Conservation (phyloP, 2,797 vertebrate genomes). For the Dendrocincla fuliginosa region DNA sequence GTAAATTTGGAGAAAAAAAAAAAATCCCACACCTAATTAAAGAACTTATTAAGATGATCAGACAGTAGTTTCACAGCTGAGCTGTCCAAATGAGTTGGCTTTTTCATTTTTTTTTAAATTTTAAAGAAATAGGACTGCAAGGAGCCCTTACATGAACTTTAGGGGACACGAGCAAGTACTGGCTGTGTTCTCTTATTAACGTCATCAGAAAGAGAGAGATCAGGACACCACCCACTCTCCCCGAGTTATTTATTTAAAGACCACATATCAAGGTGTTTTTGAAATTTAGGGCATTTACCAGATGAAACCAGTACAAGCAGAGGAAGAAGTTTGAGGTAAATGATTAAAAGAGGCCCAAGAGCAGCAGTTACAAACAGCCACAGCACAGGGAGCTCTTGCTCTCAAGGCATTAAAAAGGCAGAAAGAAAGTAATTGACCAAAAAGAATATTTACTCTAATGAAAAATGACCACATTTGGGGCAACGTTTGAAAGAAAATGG, state of each 20-base stretch:
- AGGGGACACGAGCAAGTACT: background rate
- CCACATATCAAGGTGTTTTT: background rate
- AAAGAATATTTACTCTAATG: background rate
- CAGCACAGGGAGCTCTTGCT: background rate
- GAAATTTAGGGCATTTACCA: background rate
- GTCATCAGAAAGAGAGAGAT: background rate
- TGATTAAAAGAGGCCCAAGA: background rate
- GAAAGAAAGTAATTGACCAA: background rate
- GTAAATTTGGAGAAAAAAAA: background rate
- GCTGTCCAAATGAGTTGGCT: background rate
- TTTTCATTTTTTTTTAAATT: background rate
- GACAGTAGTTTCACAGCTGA: background rate
- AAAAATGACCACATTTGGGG: background rate
- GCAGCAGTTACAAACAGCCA: background rate
- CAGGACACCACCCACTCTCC: background rate
- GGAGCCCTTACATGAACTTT: background rate
- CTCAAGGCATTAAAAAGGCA: background rate
- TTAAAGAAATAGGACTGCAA: background rate
- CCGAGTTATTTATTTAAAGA: background rate
- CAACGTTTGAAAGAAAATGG: background rate
- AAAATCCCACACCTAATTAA: constrained; percentile 13
- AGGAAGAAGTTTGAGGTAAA: background rate
- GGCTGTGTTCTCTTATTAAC: background rate
- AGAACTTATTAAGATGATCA: background rate
- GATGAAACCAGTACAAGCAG: background rate